phyloP scores from a whole-genome alignment of 37 sponge, comb jelly and placozoan species.

The Mnemiopsis leidyi region DNA sequence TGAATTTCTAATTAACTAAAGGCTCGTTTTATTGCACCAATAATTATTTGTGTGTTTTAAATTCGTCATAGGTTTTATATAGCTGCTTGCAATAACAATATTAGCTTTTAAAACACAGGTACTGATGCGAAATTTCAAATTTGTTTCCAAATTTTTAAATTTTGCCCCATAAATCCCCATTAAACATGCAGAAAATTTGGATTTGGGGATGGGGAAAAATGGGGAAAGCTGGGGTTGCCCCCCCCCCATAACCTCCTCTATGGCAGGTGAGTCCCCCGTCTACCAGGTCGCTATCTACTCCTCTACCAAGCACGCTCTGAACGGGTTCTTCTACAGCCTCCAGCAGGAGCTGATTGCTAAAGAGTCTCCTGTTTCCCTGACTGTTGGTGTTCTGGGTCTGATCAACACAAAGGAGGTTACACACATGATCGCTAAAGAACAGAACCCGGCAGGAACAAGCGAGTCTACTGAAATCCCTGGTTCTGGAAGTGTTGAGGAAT shows the following conservation, averaged over 20 bases:
- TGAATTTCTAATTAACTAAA: too few species aligned
- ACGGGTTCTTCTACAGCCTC: constrained; percentile 35
- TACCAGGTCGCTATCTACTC: background rate
- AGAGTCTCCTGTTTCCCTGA: constrained; percentile 4
- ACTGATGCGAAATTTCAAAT: too few species aligned
- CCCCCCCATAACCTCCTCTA: constrained; percentile 40
- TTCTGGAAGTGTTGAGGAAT: background rate
- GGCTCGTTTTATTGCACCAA: too few species aligned
- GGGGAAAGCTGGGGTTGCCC: too few species aligned
- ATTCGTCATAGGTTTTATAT: too few species aligned
- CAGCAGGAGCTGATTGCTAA: constrained; percentile 9
- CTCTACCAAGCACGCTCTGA: constrained; percentile 21
- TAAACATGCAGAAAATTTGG: too few species aligned
- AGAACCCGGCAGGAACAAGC: background rate
- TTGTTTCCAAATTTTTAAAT: too few species aligned
- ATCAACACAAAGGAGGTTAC: background rate
- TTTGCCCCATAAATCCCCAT: too few species aligned
- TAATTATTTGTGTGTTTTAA: too few species aligned
- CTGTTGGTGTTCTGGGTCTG: background rate
- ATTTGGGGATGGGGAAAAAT: too few species aligned
- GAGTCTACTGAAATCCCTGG: background rate
- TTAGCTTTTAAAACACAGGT: too few species aligned
- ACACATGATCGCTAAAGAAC: background rate
- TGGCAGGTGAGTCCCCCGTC: background rate
- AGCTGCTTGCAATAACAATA: too few species aligned